Base-by-base conservation (phyloP, 2,113 vertebrate species). In the Scophthalmus maximus region DNA sequence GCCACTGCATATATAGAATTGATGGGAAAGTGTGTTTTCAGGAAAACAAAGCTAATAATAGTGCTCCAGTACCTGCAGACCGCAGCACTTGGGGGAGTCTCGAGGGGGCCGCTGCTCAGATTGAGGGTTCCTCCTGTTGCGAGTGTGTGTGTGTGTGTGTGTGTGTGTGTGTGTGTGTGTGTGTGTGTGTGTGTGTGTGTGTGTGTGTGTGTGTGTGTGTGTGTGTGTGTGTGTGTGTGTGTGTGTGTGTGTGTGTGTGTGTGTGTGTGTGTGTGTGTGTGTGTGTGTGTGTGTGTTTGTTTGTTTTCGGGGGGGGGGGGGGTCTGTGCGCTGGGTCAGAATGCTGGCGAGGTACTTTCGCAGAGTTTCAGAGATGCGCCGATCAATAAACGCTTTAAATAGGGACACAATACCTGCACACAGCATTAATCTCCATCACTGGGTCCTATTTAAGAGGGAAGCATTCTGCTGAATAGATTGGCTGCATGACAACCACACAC, bases 291-390 rank as follows among this genome's bases (percentile, higher is more conserved):
- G 38, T 42, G 38, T 42, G 38, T 44, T 15, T 44, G 42, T 44
- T 15, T 44, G 49, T 50, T 64, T 67, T 66, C 29, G 32, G 72
- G 40, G 50, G 59, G 64, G 47, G 49, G 47, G 60, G n/a, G n/a
- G n/a, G 81, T 79, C 80, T 58, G 57, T 47, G 70, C 64, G 67
- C 65, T 75, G 69, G 81, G 57, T 64, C 70, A 88, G 61, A 90
- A 85, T 91, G 91, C 90, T 91, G 85, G 85, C 87, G 70, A 77
- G 79, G 90, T 88, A 89, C 90, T 91, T 92, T 92, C 68, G 30
- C 64, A 79, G 82, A 92, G 87, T 91, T 91, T 83, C 79, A 90
- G 79, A 83, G 75, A 78, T 56, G 10, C 64, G 29, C 75, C 75
- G 78, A 91, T 92, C 91, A 6, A 92, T 92, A 87, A 26, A 5